Conservation (phyloP, 2,797 vertebrate genomes). For the Dendrocincla tyrannina region DNA sequence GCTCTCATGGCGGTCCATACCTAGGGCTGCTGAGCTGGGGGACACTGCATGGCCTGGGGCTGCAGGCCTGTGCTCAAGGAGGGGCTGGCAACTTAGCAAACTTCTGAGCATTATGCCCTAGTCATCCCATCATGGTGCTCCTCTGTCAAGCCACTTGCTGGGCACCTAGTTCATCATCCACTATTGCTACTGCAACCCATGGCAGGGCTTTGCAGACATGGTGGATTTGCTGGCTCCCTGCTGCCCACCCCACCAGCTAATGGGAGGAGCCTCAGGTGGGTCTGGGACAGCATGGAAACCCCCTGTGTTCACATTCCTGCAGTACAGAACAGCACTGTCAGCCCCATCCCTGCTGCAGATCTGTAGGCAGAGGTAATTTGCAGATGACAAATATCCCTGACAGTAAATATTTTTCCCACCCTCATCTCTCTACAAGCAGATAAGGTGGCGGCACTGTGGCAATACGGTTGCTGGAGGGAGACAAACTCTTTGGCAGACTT, state of each 20-base stretch:
- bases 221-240: accelerated
- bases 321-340: not conserved
- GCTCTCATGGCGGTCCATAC: not conserved
- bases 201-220: accelerated
- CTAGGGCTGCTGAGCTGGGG: not conserved
- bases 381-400: constrained; percentile 59
- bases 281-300: not conserved
- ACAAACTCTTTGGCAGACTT: constrained; percentile 56
- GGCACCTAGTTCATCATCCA: not conserved
- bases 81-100: not conserved
- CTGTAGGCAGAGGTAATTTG: constrained; percentile 51
- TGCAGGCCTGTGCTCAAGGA: not conserved
- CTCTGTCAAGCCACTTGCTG: not conserved
- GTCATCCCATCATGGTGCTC: accelerated
- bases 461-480: constrained; percentile 46
- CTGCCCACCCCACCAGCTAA: accelerated
- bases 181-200: accelerated
- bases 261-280: not conserved
- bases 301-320: not conserved
- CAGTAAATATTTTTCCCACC: constrained; percentile 62
- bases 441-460: constrained; percentile 59
- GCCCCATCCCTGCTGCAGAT: not conserved
- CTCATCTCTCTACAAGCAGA: constrained; percentile 55
- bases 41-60: not conserved
- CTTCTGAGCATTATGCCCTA: not conserved